Evolutionary conservation across 2,797 vertebrate species (phyloP).

Genomic region (Falco cherrug): DNA sequence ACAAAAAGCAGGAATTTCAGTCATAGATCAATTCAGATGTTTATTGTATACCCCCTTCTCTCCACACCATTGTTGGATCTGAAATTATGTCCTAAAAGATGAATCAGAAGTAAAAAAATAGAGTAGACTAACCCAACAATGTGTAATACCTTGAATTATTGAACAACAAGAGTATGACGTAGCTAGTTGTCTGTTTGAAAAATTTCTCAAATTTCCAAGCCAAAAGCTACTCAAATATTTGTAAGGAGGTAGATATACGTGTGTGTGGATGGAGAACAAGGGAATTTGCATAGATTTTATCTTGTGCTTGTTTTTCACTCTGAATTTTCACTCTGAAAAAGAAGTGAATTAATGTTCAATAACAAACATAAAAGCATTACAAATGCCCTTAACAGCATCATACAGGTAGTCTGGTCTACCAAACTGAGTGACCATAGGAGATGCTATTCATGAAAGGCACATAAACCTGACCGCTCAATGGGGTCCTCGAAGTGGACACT

Average conservation of each 20-base stretch:
- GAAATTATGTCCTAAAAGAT: constrained; percentile 5
- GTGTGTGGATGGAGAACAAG: background rate
- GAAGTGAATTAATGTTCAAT: background rate
- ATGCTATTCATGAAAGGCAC: background rate
- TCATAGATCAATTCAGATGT: background rate
- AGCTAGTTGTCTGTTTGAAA: background rate
- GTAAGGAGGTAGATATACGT: background rate
- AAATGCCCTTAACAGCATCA: background rate
- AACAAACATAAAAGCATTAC: background rate
- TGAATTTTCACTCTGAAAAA: background rate
- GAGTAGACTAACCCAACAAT: background rate
- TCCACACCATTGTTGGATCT: background rate
- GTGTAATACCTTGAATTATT: background rate
- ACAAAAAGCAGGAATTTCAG: constrained; percentile 24
- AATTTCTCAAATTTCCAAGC: background rate
- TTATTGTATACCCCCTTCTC: background rate
- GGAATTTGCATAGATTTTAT: background rate
- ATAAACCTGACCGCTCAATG: background rate
- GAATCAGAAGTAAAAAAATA: constrained; percentile 6
- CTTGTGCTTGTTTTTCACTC: background rate
- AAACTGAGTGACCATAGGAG: background rate
- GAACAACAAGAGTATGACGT: background rate
- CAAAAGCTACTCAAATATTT: background rate
- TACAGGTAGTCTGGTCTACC: background rate
- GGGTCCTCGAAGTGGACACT: background rate